phyloP scores from a whole-genome alignment of 2,888 invertebrate genomes.

The Anticlea derivata region DNA sequence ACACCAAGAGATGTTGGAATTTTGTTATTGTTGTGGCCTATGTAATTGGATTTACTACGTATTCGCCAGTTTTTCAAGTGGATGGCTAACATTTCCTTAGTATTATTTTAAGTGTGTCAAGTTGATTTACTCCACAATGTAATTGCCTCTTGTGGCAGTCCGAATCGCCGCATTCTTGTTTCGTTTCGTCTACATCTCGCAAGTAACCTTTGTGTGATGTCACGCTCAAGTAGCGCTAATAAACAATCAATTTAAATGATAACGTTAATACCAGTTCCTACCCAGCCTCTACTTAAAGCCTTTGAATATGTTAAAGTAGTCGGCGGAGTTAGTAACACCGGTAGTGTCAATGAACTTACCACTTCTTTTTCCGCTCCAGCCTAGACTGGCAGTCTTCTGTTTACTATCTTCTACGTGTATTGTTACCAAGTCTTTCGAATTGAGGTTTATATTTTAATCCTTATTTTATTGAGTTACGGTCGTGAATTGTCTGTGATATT shows the following conservation, averaged over 20 bases:
- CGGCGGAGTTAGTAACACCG: slow-evolving; percentile 7
- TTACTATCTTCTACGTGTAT: slow-evolving; percentile 14
- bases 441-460: neutral
- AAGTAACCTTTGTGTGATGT: slow-evolving; percentile 27
- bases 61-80: too few relatives aligned
- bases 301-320: slow-evolving; percentile 1
- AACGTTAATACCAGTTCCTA: slow-evolving; percentile 27
- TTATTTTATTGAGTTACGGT: neutral
- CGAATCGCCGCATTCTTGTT: slow-evolving; percentile 6
- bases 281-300: slow-evolving; percentile 3
- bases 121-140: too few relatives aligned
- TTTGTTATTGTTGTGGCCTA: neutral
- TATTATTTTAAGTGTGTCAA: too few relatives aligned
- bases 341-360: slow-evolving; percentile 52
- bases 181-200: slow-evolving; percentile 11
- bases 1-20: neutral
- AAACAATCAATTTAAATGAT: slow-evolving; percentile 26
- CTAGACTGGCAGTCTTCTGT: slow-evolving; percentile 35
- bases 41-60: too few relatives aligned
- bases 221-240: slow-evolving; percentile 22
- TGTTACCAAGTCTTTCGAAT: slow-evolving; percentile 1
- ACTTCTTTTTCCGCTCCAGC: slow-evolving; percentile 29
- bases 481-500: neutral
- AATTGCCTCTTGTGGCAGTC: too few relatives aligned
- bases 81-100: too few relatives aligned